phyloP scores from a whole-genome alignment of 2,113 vertebrate genomes.

The Lagenorhynchus albirostris region DNA sequence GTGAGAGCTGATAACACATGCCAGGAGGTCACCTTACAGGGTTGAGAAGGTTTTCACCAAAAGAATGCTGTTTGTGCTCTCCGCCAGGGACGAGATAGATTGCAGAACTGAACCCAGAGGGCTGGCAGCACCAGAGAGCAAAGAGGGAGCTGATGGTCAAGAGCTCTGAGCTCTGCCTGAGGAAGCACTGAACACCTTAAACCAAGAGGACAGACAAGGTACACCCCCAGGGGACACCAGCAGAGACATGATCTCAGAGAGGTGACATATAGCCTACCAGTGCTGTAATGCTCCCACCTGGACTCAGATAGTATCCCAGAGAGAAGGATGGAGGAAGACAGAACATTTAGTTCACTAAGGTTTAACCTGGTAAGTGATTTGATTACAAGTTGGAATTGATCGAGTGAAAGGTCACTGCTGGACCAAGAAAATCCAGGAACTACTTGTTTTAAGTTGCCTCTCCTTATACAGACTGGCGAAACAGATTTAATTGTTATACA shows the following conservation, averaged over 20 bases:
- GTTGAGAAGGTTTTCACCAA: neutral
- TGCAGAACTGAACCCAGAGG: neutral
- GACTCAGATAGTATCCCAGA: neutral
- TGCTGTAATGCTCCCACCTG: neutral
- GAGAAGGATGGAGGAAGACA: neutral
- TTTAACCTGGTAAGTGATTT: neutral
- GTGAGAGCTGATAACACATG: neutral
- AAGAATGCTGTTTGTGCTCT: neutral
- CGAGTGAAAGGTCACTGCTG: neutral
- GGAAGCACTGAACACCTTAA: neutral
- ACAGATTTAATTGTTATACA: neutral
- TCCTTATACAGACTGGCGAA: neutral
- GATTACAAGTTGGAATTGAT: neutral
- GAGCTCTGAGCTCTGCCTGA: neutral
- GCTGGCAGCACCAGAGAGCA: neutral
- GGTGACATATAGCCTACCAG: neutral
- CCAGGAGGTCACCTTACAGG: neutral
- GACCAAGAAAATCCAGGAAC: neutral
- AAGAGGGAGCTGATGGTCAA: neutral
- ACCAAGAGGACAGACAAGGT: neutral
- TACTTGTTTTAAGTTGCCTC: neutral
- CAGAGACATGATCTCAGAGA: neutral
- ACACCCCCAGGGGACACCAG: neutral
- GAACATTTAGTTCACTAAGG: neutral
- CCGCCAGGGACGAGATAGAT: neutral